Evolutionary conservation across 2,113 vertebrate species (phyloP).

Genomic region (Electrona antarctica): DNA sequence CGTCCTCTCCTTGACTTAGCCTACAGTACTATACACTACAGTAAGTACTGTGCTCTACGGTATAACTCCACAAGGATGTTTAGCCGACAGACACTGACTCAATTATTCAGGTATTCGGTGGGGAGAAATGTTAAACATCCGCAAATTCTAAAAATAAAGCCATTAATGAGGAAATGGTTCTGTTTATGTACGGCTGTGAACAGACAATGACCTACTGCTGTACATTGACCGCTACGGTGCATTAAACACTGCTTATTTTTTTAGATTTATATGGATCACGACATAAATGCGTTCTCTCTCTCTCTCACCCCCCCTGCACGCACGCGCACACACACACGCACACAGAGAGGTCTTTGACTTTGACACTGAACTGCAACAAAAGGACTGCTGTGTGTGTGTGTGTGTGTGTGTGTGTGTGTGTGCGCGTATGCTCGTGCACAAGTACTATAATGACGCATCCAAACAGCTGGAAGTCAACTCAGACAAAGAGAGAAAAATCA

Average conservation of each 20-base stretch:
- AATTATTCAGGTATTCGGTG: too few relatives aligned
- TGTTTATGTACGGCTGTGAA: not conserved
- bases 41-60: too few relatives aligned
- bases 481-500: slow-evolving; percentile 51
- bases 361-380: slow-evolving; percentile 15
- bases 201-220: too few relatives aligned
- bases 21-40: too few relatives aligned
- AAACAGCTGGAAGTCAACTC: slow-evolving; percentile 60
- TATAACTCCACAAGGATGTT: too few relatives aligned
- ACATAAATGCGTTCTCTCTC: slow-evolving; percentile 48
- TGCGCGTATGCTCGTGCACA: slow-evolving; percentile 50
- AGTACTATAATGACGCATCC: slow-evolving; percentile 56
- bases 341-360: slow-evolving; percentile 50
- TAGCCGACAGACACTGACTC: too few relatives aligned
- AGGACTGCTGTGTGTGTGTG: slow-evolving; percentile 10
- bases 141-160: not conserved
- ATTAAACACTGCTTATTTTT: too few relatives aligned
- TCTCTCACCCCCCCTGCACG: slow-evolving; percentile 26
- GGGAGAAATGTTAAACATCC: not conserved
- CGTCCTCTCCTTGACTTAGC: too few relatives aligned
- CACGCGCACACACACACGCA: not conserved
- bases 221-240: too few relatives aligned
- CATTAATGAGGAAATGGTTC: too few relatives aligned
- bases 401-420: slow-evolving; percentile 8
- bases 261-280: too few relatives aligned